phyloP scores from a whole-genome alignment of 2,113 vertebrate species.

The Camelus dromedarius region DNA sequence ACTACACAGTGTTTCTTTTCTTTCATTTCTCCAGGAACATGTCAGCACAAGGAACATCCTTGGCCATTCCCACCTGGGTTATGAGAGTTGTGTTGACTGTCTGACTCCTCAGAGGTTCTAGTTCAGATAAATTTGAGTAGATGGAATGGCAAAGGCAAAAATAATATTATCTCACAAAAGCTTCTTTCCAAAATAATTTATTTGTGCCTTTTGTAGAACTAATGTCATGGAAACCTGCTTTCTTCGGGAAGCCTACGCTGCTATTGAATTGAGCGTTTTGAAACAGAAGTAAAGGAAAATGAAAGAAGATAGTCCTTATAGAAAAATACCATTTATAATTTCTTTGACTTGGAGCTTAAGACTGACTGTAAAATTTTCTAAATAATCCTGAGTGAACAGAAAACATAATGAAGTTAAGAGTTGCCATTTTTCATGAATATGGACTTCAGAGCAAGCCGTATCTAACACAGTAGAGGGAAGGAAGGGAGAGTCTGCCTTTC shows the following conservation, averaged over 20 bases:
- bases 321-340: not conserved
- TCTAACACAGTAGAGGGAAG: not conserved
- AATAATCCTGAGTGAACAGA: not conserved
- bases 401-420: not conserved
- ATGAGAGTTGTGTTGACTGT: not conserved
- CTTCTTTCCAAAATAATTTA: not conserved
- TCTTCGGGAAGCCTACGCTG: not conserved
- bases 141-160: not conserved
- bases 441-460: not conserved
- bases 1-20: not conserved
- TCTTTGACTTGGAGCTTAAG: conserved; percentile 4
- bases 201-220: not conserved
- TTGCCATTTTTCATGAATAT: not conserved
- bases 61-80: too few relatives aligned
- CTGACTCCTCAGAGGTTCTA: not conserved
- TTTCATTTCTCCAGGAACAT: not conserved
- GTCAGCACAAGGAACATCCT: too few relatives aligned
- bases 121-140: not conserved
- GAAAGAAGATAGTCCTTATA: not conserved
- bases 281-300: conserved; percentile 30
- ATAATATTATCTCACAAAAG: not conserved
- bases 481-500: not conserved
- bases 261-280: not conserved
- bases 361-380: not conserved
- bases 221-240: not conserved